Percentiles rank a stretch among this genome's conserved stretches.
phyloP scores from a whole-genome alignment of 2,797 vertebrate species.

The Lemur catta region DNA sequence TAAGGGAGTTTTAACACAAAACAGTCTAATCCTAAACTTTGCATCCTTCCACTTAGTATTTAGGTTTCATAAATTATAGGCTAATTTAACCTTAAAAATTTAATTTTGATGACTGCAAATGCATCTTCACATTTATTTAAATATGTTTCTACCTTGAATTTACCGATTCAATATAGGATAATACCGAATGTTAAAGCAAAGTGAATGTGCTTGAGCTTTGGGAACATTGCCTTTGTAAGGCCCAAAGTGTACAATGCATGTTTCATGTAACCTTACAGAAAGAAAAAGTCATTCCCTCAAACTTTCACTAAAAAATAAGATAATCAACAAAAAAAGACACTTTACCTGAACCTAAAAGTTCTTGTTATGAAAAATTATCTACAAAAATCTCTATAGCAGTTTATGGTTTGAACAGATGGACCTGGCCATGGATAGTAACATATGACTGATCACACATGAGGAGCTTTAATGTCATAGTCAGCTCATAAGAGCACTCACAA shows the following conservation, averaged over 20 bases:
- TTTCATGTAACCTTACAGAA: neutral
- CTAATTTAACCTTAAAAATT: neutral
- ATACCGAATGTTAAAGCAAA: constrained; percentile 47
- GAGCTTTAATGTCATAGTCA: neutral
- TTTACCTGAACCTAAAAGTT: neutral
- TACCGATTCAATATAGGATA: neutral
- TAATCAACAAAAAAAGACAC: neutral
- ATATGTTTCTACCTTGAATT: neutral
- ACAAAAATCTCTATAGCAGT: constrained; percentile 23
- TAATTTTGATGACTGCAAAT: neutral
- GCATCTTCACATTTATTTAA: constrained; percentile 27
- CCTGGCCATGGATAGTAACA: neutral
- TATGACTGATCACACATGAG: neutral
- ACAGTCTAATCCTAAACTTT: neutral
- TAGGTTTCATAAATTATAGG: constrained; percentile 14
- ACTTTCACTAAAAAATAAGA: constrained; percentile 28
- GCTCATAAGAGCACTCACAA: neutral
- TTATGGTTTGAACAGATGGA: constrained; percentile 18
- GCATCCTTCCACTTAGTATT: constrained; percentile 10
- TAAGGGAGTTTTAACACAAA: constrained; percentile 23
- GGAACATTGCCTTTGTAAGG: neutral
- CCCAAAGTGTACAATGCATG: neutral
- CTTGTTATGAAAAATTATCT: neutral
- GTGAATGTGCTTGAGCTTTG: constrained; percentile 14
- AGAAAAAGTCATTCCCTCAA: neutral